phyloP scores from a whole-genome alignment of 2,113 vertebrate genomes.

The Gymnarchus niloticus region DNA sequence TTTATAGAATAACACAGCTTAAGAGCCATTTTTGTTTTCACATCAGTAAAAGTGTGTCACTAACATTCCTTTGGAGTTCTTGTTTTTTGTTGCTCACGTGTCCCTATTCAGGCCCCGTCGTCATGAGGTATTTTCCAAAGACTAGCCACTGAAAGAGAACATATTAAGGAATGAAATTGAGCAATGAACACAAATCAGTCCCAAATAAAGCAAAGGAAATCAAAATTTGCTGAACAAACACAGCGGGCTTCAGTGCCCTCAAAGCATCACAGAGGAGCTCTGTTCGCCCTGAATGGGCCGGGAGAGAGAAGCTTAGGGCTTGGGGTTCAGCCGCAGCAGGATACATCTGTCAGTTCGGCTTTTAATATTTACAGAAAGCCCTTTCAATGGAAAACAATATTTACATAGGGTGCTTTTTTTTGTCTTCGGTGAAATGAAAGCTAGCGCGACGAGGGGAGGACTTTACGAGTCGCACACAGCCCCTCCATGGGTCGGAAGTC shows the following conservation, averaged over 20 bases:
- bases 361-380: slow-evolving; percentile 40
- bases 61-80: too few species aligned
- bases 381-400: slow-evolving; percentile 37
- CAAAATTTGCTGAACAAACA: slow-evolving; percentile 57
- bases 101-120: neutral
- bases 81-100: too few species aligned
- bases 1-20: neutral
- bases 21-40: neutral
- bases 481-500: neutral
- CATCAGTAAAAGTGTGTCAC: too few species aligned
- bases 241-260: slow-evolving; percentile 40
- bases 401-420: slow-evolving; percentile 42
- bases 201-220: slow-evolving; percentile 50
- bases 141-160: slow-evolving; percentile 31
- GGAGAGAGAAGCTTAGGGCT: neutral
- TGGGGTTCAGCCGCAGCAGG: slow-evolving; percentile 48
- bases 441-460: neutral
- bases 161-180: slow-evolving; percentile 27
- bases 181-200: slow-evolving; percentile 40
- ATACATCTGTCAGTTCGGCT: slow-evolving; percentile 46
- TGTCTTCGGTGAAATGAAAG: neutral
- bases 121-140: neutral
- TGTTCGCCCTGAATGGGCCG: slow-evolving; percentile 44
- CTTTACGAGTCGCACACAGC: neutral
- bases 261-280: slow-evolving; percentile 50